Evolutionary conservation across 1,140 invertebrate species (phyloP), one percentile per base, ranked within the genome.

Genomic region (Pachypsylla venusta): DNA sequence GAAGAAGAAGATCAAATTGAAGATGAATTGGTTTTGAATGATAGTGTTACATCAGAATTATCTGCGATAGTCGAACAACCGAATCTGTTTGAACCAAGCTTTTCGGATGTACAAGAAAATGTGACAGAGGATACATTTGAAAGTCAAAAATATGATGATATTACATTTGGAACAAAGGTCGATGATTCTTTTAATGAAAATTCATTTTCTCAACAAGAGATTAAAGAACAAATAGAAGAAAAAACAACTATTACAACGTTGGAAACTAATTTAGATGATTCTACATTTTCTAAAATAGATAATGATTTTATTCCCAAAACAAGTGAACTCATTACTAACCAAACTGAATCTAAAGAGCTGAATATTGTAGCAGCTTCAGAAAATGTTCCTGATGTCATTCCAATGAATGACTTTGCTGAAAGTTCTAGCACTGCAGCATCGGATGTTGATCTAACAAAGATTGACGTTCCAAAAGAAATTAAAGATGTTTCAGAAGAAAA

Each of bases 201-300:
- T 10, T 10, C 30, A 35, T n/a, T 10, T 35, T 10, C 30, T n/a
- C 7, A 35, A 35, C 7, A 7, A n/a, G n/a, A 35, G n/a, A n/a
- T 35, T 35, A 22, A 48, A 22, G 22, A 22, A 7, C 22, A n/a
- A n/a, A 5, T 35, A 7, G 7, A 35, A n/a, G 30, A 35, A 35
- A n/a, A n/a, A n/a, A n/a, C n/a, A n/a, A 35, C 30, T 10, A 7
- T 10, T 35, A n/a, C n/a, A n/a, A 22, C 16, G 4, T 48, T 48
- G 42, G 42, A 48, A 48, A 48, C 42, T 22, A 48, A 48, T n/a
- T 22, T 48, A 22, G 42, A 48, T 22, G 42, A 48, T 19, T 48
- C 42, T n/a, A n/a, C 16, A 48, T n/a, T 19, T 3, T 5, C 42
- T 22, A 48, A 48, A 19, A n/a, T 19, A 19, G 42, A 48, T 4